Evolutionary conservation across 2,888 invertebrate species (phyloP), one percentile per base, ranked within the genome.

Genomic region (Dynastes maya): DNA sequence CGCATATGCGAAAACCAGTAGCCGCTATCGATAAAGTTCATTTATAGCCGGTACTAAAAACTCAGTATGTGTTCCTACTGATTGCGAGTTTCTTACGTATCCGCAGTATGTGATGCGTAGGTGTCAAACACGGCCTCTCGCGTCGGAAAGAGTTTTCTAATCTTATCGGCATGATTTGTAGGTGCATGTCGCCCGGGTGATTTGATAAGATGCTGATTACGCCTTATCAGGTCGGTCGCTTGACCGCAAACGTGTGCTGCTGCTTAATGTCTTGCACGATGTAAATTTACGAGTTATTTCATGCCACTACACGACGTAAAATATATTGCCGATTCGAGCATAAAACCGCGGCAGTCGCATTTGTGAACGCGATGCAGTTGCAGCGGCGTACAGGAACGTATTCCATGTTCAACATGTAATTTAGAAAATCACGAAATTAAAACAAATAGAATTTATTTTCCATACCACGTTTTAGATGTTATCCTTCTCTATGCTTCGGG

Each of bases 211-310:
- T 64, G 71, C 51, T 71, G 78, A 81, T 79, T 79, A 78, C 65
- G 16, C 68, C 71, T 82, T 81, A 80, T 81, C 82, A 79, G 68
- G 78, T 76, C 79, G 79, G 74, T 78, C 78, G 78, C 79, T 80
- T 81, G 79, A 81, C 79, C 80, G 79, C 77, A 77, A 78, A 79
- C 80, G 80, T 80, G 79, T 80, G 79, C 80, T 71, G 70, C 78
- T 64, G 70, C 72, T 78, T 78, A 71, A 78, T 64, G 78, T 76
- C 78, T 64, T 68, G 71, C 72, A 78, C 63, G 68, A 78, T 63
- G 78, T 78, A 61, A 63, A 78, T 75, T 78, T 78, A 74, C 75
- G 75, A 75, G 75, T 77, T 77, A 72, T 72, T 72, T 58, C 72
- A 58, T 72, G 72, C 40, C 64, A 49, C 63, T 64, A 75, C 75